A percentile compares a stretch with the other conserved stretches of the same genome.
Conservation (phyloP, 1,140 invertebrate species). For the Drosophila subobscura region DNA sequence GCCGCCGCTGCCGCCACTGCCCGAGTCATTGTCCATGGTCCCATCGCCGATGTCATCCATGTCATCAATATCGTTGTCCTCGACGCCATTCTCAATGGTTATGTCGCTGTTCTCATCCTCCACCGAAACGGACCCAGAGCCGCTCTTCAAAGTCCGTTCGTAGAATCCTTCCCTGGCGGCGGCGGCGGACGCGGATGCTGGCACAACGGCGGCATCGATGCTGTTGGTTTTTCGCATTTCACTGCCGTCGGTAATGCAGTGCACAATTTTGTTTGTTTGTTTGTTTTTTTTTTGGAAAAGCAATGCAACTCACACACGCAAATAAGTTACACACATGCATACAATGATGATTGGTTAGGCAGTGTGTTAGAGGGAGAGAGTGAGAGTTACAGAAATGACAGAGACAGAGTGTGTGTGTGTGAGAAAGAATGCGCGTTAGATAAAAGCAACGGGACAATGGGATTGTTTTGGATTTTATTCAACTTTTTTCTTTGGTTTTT, state of each 20-base stretch:
- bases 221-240: constrained; percentile 71
- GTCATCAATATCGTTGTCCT: constrained; percentile 75
- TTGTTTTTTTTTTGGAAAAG: constrained; percentile 5
- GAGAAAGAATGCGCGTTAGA: constrained; percentile 61
- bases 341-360: constrained; percentile 23
- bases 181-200: constrained; percentile 43
- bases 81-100: constrained; percentile 78
- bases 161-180: constrained; percentile 50
- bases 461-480: constrained; percentile 23
- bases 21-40: constrained; percentile 49
- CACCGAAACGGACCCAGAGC: constrained; percentile 66
- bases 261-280: not conserved
- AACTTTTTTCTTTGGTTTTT: constrained; percentile 24
- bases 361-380: constrained; percentile 39
- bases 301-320: constrained; percentile 28
- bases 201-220: constrained; percentile 46
- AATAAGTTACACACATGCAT: constrained; percentile 15
- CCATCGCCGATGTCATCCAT: constrained; percentile 78
- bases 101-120: constrained; percentile 83
- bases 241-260: constrained; percentile 26
- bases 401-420: constrained; percentile 17
- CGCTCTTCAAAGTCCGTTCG: constrained; percentile 69
- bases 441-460: constrained; percentile 51
- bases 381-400: constrained; percentile 29
- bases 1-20: constrained; percentile 5